Evolutionary conservation across 2,888 invertebrate genomes (phyloP).

Genomic region (Spialia ferax): DNA sequence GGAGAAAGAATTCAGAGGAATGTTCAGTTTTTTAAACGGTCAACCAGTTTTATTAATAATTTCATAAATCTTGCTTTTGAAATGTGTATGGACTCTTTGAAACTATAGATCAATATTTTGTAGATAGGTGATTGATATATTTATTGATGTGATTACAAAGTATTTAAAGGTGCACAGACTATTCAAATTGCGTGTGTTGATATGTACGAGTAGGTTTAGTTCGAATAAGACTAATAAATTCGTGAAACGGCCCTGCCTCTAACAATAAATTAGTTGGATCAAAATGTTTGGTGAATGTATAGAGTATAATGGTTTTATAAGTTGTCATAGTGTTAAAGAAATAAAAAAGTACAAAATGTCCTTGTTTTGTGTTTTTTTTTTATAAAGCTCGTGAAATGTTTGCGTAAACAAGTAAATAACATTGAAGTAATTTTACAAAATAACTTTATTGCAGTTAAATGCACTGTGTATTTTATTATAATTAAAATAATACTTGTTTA

Average conservation of each 20-base stretch:
- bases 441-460: slow-evolving; percentile 34
- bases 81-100: neutral
- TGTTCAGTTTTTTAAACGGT: too few relatives aligned
- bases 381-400: neutral
- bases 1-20: too few relatives aligned
- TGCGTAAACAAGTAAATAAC: too few relatives aligned
- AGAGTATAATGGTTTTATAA: slow-evolving; percentile 33
- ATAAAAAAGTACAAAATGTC: slow-evolving; percentile 33
- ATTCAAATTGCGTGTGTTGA: slow-evolving; percentile 10
- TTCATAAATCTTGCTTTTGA: neutral
- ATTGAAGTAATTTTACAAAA: neutral
- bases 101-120: neutral
- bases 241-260: slow-evolving; percentile 27
- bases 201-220: slow-evolving; percentile 16
- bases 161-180: slow-evolving; percentile 1
- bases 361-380: slow-evolving; percentile 20
- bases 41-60: neutral
- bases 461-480: slow-evolving; percentile 20
- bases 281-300: slow-evolving; percentile 34
- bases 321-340: slow-evolving; percentile 34
- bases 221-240: slow-evolving; percentile 23
- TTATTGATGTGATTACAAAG: neutral
- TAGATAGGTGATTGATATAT: slow-evolving; percentile 10
- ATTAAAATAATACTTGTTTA: slow-evolving; percentile 19
- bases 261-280: slow-evolving; percentile 30